Percentiles rank a stretch among this genome's conserved stretches.
These are phyloP conservation scores for Harpagifer antarcticus DNA, from an alignment of 2,797 vertebrate species.

Conservation along the genomic window DNA sequence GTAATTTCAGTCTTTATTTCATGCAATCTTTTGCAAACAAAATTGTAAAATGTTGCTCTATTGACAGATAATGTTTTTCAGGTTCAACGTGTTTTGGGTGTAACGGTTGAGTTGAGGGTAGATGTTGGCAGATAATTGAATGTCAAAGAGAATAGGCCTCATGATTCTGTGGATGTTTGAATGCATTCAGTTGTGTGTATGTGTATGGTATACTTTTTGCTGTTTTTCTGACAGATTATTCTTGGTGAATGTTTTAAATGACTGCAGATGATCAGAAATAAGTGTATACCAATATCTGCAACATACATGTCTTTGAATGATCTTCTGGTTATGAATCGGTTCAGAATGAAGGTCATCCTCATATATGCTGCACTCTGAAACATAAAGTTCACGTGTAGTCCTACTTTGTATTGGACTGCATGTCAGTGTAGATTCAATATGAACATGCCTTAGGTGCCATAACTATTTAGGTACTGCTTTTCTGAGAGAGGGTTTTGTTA, in stretches of 20 bases:
- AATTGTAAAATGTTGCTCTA: not conserved
- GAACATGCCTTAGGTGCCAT: not conserved
- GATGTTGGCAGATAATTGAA: not conserved
- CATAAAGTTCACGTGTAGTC: not conserved
- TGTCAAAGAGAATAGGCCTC: not conserved
- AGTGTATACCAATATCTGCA: not conserved
- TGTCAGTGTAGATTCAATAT: not conserved
- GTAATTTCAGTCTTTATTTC: not conserved
- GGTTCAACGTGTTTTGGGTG: not conserved
- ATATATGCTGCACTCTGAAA: not conserved
- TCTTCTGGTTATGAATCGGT: not conserved
- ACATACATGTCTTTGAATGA: not conserved
- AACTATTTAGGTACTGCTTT: not conserved
- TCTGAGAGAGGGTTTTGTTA: not conserved
- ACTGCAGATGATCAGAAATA: not conserved
- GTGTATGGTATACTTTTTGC: not conserved
- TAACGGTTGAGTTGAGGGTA: not conserved
- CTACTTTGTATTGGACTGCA: not conserved
- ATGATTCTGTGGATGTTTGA: not conserved
- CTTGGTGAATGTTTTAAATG: not conserved
- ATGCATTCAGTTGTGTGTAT: not conserved
- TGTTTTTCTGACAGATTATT: not conserved
- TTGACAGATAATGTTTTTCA: not conserved
- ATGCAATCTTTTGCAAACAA: not conserved
- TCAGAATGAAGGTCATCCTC: not conserved